phyloP scores from a whole-genome alignment of 2,113 vertebrate genomes.

The Crocuta crocuta region DNA sequence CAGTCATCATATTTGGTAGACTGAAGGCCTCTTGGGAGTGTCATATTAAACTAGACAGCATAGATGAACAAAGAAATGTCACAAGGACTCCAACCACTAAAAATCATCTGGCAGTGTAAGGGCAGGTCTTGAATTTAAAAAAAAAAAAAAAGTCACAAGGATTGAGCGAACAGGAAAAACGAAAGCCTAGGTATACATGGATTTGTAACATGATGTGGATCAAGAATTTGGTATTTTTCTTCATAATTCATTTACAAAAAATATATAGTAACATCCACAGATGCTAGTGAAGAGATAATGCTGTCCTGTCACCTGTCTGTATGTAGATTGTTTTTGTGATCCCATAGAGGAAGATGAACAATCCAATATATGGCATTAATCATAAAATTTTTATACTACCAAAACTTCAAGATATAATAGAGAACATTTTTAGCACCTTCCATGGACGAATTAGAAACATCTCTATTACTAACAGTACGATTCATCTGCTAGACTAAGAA shows the following conservation, averaged over 20 bases:
- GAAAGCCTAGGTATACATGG: background rate
- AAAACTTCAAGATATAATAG: slow-evolving; percentile 72
- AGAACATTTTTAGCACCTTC: slow-evolving; percentile 73
- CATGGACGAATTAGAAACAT: slow-evolving; percentile 73
- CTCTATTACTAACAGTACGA: slow-evolving; percentile 73
- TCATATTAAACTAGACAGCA: background rate
- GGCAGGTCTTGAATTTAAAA: background rate
- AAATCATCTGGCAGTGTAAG: slow-evolving; percentile 20
- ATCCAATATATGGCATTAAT: slow-evolving; percentile 46
- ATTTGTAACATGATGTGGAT: background rate
- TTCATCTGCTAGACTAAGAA: slow-evolving; percentile 57
- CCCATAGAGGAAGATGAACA: background rate
- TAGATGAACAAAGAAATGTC: background rate
- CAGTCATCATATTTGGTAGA: background rate
- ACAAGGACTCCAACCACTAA: background rate
- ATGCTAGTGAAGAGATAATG: background rate
- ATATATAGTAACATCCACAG: background rate
- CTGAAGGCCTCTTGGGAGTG: background rate
- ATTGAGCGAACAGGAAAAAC: background rate
- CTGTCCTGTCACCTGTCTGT: background rate
- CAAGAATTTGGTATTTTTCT: slow-evolving; percentile 22
- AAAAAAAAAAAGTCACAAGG: background rate
- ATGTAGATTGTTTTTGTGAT: background rate
- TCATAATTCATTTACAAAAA: background rate
- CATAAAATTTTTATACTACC: slow-evolving; percentile 67